phyloP scores from a whole-genome alignment of 1,140 invertebrate genomes.

The Drosophila littoralis region DNA sequence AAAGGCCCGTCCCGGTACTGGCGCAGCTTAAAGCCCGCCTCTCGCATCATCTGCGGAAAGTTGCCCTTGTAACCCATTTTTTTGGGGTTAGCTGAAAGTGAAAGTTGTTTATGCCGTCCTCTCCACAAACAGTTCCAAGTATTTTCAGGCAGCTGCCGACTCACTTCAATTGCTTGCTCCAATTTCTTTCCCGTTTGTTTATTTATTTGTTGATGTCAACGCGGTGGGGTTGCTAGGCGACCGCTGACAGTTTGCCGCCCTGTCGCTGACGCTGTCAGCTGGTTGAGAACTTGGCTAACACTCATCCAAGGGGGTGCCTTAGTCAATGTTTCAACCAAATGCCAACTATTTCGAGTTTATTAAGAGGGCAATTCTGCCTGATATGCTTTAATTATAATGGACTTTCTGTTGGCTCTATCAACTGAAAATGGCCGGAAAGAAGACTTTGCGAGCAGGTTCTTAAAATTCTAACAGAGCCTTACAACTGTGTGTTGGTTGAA shows the following conservation, averaged over 20 bases:
- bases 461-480: too few species aligned
- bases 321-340: neutral
- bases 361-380: too few species aligned
- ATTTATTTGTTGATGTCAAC: slow-evolving; percentile 52
- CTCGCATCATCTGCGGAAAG: slow-evolving; percentile 76
- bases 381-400: too few species aligned
- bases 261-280: neutral
- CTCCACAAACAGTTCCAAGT: slow-evolving; percentile 18
- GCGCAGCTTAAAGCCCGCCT: slow-evolving; percentile 72
- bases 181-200: slow-evolving; percentile 29
- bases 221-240: slow-evolving; percentile 16
- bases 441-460: too few species aligned
- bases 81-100: slow-evolving; percentile 23
- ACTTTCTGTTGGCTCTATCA: too few species aligned
- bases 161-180: slow-evolving; percentile 38
- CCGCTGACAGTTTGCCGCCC: neutral
- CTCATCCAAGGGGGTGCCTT: neutral
- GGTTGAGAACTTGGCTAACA: slow-evolving; percentile 37
- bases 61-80: slow-evolving; percentile 65
- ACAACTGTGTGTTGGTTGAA: too few species aligned
- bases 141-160: slow-evolving; percentile 13
- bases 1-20: slow-evolving; percentile 72
- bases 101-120: slow-evolving; percentile 61
- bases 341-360: neutral
- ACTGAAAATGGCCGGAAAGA: too few species aligned